Percentiles rank a stretch among this genome's conserved stretches.
phyloP scores from a whole-genome alignment of 2,888 invertebrate species.

The Dicranocentrus wangi region DNA sequence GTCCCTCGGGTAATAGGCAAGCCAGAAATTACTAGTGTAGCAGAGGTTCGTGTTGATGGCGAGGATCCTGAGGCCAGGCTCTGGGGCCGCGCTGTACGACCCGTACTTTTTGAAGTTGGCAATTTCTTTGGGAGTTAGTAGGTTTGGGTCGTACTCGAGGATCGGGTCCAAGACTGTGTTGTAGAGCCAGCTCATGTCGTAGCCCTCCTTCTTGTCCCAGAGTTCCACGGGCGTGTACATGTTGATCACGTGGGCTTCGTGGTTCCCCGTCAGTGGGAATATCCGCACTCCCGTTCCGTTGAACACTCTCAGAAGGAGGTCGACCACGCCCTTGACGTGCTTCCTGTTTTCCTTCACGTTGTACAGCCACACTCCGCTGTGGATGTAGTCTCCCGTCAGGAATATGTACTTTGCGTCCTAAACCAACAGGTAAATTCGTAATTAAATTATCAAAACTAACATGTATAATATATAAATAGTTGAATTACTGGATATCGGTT shows the following conservation, averaged over 20 bases:
- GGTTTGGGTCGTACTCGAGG: neutral
- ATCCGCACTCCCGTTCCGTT: constrained; percentile 78
- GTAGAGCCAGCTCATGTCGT: constrained; percentile 82
- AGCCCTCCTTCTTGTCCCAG: constrained; percentile 45
- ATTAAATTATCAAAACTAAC: too few relatives aligned
- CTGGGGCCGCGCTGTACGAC: constrained; percentile 83
- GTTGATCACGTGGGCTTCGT: constrained; percentile 79
- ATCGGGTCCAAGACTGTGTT: constrained; percentile 79
- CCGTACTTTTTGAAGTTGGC: constrained; percentile 81
- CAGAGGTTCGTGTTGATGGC: constrained; percentile 88
- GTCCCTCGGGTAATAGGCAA: constrained; percentile 82
- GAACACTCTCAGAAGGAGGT: constrained; percentile 78
- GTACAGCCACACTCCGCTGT: constrained; percentile 92
- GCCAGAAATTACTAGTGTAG: constrained; percentile 83
- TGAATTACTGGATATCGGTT: constrained; percentile 82
- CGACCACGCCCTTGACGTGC: constrained; percentile 78
- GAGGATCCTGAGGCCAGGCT: constrained; percentile 81
- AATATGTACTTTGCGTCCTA: constrained; percentile 82
- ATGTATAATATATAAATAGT: too few relatives aligned
- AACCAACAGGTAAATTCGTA: too few relatives aligned
- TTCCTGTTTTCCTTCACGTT: constrained; percentile 80
- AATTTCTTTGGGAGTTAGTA: constrained; percentile 79
- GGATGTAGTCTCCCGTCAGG: constrained; percentile 90
- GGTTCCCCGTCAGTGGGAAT: constrained; percentile 85
- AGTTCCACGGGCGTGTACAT: constrained; percentile 65